phyloP scores from a whole-genome alignment of 2,797 vertebrate species.

The Hafferia zeledoni region DNA sequence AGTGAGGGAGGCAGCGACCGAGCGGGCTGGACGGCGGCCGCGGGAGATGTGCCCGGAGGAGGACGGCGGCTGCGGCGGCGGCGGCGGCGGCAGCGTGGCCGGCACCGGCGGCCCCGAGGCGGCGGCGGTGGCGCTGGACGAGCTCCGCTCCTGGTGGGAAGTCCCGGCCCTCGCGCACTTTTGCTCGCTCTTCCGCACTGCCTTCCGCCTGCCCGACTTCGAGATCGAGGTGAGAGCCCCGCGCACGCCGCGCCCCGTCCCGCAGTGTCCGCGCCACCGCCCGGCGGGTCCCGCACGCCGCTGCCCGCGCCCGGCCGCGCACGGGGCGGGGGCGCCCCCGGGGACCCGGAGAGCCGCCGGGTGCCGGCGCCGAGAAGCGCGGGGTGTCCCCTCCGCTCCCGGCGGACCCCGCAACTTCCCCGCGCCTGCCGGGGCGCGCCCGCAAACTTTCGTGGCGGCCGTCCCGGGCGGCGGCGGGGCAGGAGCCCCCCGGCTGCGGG shows the following conservation, averaged over 20 bases:
- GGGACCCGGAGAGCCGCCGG: neutral
- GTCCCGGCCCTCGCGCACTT: conserved; percentile 98
- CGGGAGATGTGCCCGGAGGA: conserved; percentile 75
- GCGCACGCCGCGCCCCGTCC: neutral
- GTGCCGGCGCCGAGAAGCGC: neutral
- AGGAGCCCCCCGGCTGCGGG: neutral
- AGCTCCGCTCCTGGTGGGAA: conserved; percentile 98
- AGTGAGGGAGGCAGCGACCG: neutral
- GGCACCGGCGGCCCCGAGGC: conserved; percentile 19
- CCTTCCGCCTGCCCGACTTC: conserved; percentile 95
- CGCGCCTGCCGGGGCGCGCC: neutral
- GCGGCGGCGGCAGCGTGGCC: neutral
- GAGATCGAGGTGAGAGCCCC: conserved; percentile 90
- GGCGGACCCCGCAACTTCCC: neutral
- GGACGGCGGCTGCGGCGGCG: conserved; percentile 46
- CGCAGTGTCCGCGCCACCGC: neutral
- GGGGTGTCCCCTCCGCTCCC: neutral
- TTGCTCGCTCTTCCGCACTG: conserved; percentile 96
- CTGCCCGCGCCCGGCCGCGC: neutral
- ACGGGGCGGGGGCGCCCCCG: too few species aligned
- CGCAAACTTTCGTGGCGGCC: conserved; percentile 12
- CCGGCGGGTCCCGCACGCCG: neutral
- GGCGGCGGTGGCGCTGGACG: conserved; percentile 80
- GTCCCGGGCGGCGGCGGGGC: neutral
- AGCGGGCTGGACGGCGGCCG: neutral